Conservation (phyloP, 2,797 vertebrate species). For the Prionace glauca region DNA sequence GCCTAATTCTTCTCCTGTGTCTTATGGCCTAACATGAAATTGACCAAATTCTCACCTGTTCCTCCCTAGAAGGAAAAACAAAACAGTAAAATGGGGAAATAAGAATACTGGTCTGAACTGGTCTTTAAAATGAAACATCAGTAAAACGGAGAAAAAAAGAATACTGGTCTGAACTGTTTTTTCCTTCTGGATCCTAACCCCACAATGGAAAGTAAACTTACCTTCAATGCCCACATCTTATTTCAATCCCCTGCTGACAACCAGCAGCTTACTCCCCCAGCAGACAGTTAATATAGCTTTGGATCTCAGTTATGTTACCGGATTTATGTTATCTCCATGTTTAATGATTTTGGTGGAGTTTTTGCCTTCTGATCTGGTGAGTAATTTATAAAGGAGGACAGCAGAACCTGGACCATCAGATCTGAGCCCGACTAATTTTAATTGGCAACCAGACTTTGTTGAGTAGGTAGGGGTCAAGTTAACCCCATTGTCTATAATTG, state of each 20-base stretch:
- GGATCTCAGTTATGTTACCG: neutral
- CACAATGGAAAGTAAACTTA: neutral
- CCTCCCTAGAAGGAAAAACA: too few species aligned
- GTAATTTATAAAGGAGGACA: neutral
- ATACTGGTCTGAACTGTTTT: too few species aligned
- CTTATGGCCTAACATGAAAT: neutral
- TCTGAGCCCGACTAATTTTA: neutral
- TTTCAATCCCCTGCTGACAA: neutral
- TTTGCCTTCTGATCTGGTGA: neutral
- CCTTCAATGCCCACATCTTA: neutral
- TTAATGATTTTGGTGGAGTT: neutral
- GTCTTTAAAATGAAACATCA: too few species aligned
- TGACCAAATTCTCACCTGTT: neutral
- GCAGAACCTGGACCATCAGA: neutral
- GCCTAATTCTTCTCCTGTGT: too few species aligned
- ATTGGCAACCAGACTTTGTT: neutral
- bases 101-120: too few species aligned
- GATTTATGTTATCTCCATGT: neutral
- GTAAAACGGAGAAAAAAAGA: too few species aligned
- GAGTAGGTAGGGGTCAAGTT: too few species aligned
- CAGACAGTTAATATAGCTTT: neutral
- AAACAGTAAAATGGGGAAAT: too few species aligned
- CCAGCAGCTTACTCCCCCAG: too few species aligned
- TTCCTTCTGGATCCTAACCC: neutral
- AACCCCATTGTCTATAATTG: too few species aligned